Conservation (phyloP, 2,113 vertebrate genomes). For the Prunella fulvescens region DNA sequence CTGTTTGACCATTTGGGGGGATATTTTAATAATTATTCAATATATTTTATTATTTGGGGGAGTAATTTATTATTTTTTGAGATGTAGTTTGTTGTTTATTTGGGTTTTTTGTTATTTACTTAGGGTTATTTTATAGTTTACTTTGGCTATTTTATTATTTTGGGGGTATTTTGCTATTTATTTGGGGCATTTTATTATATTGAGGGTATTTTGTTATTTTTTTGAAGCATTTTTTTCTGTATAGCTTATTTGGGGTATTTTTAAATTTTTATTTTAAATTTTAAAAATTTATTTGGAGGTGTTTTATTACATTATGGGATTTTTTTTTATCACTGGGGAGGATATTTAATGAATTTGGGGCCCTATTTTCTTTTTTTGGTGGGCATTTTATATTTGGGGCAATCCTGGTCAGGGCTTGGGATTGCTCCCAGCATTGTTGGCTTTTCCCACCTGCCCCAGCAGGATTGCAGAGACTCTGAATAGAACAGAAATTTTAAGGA, state of each 20-base stretch:
- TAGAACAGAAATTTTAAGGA: fast-evolving
- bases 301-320: fast-evolving
- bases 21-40: constrained; percentile 42
- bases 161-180: background rate
- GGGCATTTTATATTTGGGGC: background rate
- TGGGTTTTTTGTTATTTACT: background rate
- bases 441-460: background rate
- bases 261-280: too few relatives aligned
- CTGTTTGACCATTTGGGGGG: background rate
- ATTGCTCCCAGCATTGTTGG: background rate
- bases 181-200: background rate
- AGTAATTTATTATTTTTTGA: background rate
- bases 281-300: background rate
- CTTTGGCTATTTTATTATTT: background rate
- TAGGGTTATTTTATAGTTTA: background rate
- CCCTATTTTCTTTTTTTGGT: background rate
- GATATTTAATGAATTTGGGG: background rate
- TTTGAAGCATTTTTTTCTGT: background rate
- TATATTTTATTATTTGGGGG: background rate
- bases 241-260: background rate
- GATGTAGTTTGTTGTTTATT: background rate
- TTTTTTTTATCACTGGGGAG: background rate
- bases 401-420: fast-evolving
- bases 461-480: background rate
- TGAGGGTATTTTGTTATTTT: background rate